phyloP scores from a whole-genome alignment of 2,888 invertebrate species.

The Sceliomorpha sp. region DNA sequence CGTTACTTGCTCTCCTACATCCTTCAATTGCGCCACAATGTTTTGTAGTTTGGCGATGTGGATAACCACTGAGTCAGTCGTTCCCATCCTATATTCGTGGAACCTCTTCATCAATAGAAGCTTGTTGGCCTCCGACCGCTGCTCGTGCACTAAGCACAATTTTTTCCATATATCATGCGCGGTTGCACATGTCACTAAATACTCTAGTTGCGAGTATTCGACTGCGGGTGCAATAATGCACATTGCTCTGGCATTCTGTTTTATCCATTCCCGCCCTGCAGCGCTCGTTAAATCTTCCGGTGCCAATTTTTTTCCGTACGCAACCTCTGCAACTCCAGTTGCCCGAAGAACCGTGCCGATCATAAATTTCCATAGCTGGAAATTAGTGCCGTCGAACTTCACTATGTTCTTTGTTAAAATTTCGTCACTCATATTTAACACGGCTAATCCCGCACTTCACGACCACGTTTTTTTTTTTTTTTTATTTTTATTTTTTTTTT shows the following conservation, averaged over 20 bases:
- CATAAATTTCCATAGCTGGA: constrained; percentile 54
- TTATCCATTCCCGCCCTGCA: constrained; percentile 31
- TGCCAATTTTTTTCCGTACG: constrained; percentile 15
- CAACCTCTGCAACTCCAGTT: constrained; percentile 32
- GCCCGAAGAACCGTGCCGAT: too few relatives aligned
- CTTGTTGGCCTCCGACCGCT: constrained; percentile 52
- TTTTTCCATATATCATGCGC: constrained; percentile 46
- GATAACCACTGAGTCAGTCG: too few relatives aligned
- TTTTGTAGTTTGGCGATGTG: too few relatives aligned
- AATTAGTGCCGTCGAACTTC: constrained; percentile 61
- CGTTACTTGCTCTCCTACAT: too few relatives aligned
- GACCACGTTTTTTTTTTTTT: too few relatives aligned
- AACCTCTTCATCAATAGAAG: constrained; percentile 33
- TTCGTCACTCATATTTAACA: too few relatives aligned
- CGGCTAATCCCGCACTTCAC: too few relatives aligned
- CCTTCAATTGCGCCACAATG: too few relatives aligned
- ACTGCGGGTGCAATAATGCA: constrained; percentile 21
- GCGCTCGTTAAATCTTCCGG: background rate
- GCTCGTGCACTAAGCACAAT: constrained; percentile 39
- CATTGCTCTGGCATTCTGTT: constrained; percentile 44
- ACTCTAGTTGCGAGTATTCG: too few relatives aligned
- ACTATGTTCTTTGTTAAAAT: constrained; percentile 57
- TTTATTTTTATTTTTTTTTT: too few relatives aligned
- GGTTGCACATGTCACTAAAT: too few relatives aligned
- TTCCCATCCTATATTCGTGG: constrained; percentile 18